Conservation (phyloP, 2,113 vertebrate species). For the Aegypius monachus region DNA sequence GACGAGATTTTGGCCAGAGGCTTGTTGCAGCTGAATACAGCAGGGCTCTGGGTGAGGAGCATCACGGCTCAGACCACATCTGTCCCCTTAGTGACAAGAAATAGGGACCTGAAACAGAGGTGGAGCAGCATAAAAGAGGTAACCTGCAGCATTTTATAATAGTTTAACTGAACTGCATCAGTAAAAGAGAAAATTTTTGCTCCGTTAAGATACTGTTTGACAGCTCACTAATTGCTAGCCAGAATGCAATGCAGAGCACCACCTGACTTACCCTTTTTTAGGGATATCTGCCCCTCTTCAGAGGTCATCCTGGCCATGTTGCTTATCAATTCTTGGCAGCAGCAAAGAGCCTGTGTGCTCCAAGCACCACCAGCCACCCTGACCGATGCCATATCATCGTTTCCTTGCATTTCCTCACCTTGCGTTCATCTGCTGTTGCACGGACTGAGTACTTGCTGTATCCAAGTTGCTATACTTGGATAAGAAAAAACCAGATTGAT, state of each 20-base stretch:
- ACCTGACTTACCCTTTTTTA: rapidly evolving
- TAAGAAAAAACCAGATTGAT: background rate
- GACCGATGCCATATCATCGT: background rate
- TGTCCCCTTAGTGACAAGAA: background rate
- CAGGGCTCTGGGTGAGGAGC: background rate
- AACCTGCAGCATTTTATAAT: background rate
- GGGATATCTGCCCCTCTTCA: background rate
- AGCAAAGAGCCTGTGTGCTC: background rate
- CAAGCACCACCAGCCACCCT: background rate
- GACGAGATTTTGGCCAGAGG: background rate
- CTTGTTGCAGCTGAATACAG: background rate
- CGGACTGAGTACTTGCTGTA: background rate
- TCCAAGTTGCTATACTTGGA: background rate
- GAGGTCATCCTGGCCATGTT: background rate
- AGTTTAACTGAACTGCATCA: background rate
- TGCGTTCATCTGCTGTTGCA: background rate
- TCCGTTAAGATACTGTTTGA: background rate
- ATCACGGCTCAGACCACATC: rapidly evolving
- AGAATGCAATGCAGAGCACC: background rate
- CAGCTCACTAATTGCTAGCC: background rate
- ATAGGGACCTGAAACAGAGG: background rate
- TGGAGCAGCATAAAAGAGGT: background rate
- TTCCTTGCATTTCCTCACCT: background rate
- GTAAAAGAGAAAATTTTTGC: background rate
- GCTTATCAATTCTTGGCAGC: background rate